Evolutionary conservation across 2,888 invertebrate species (phyloP).

Genomic region (Mamestra brassicae): DNA sequence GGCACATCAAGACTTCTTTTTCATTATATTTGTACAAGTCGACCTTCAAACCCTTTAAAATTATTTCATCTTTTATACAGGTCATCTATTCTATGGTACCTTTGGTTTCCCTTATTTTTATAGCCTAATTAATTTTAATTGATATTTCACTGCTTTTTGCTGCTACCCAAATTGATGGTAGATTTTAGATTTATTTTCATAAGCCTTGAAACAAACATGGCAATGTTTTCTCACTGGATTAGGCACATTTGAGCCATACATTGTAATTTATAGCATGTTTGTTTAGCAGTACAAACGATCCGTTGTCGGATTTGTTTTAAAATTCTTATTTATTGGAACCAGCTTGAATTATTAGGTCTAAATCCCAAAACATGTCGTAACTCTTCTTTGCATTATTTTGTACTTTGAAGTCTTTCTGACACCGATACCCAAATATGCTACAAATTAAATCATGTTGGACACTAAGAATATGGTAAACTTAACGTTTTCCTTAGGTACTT

Average conservation of each 20-base stretch:
- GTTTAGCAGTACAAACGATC: slow-evolving; percentile 23
- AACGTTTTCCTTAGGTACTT: background rate
- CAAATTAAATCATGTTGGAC: background rate
- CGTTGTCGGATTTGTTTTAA: slow-evolving; percentile 34
- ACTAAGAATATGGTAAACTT: background rate
- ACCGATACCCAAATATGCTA: background rate
- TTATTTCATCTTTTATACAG: background rate
- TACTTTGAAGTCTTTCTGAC: background rate
- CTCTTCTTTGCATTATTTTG: slow-evolving; percentile 19
- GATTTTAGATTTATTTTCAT: background rate
- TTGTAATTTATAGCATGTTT: slow-evolving; percentile 34
- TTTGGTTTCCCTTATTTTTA: background rate
- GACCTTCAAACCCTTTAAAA: background rate
- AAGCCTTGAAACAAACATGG: background rate
- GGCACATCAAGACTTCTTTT: background rate
- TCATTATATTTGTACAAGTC: background rate
- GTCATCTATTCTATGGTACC: background rate
- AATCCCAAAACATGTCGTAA: slow-evolving; percentile 26
- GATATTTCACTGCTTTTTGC: background rate
- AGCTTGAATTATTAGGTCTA: slow-evolving; percentile 27
- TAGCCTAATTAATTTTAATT: background rate
- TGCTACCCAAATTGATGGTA: background rate
- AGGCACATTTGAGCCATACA: slow-evolving; percentile 3
- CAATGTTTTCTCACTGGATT: slow-evolving; percentile 28
- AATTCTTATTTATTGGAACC: slow-evolving; percentile 36